phyloP scores from a whole-genome alignment of 2,888 invertebrate species.

The Junonia oenone region DNA sequence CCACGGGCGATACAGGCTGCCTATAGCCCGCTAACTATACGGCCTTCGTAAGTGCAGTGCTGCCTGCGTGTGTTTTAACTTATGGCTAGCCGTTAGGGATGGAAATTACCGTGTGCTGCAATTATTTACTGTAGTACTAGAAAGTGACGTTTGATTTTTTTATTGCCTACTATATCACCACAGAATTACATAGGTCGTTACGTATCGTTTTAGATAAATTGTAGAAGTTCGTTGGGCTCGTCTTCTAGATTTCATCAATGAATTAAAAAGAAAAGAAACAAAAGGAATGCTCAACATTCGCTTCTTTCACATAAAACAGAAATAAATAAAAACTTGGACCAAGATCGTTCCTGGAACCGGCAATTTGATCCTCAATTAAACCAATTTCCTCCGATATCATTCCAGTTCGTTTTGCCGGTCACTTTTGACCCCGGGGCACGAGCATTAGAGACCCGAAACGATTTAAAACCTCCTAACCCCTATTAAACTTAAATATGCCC shows the following conservation, averaged over 20 bases:
- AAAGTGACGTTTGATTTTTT: slow-evolving; percentile 36
- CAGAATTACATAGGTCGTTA: not conserved
- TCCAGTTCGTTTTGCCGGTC: slow-evolving; percentile 60
- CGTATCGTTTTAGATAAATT: not conserved
- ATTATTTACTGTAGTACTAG: slow-evolving; percentile 24
- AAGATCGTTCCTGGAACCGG: slow-evolving; percentile 50
- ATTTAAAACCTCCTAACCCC: slow-evolving; percentile 60
- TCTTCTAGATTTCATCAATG: not conserved
- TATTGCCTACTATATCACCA: not conserved
- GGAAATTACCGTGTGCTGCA: slow-evolving; percentile 15
- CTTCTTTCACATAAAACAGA: slow-evolving; percentile 30
- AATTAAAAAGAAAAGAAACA: not conserved
- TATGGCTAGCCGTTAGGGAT: slow-evolving; percentile 37
- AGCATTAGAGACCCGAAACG: slow-evolving; percentile 64
- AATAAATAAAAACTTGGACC: slow-evolving; percentile 42
- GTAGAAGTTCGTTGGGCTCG: not conserved
- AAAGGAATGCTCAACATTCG: not conserved
- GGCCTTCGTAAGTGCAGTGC: slow-evolving; percentile 53
- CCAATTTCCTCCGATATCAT: slow-evolving; percentile 74
- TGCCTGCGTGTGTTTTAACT: slow-evolving; percentile 48
- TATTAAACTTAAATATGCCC: slow-evolving; percentile 75
- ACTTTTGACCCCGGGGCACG: slow-evolving; percentile 65
- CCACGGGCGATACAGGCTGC: slow-evolving; percentile 65
- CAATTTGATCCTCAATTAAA: slow-evolving; percentile 75
- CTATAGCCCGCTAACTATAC: slow-evolving; percentile 50